Evolutionary conservation across 2,797 vertebrate species (phyloP), one percentile per base, ranked within the genome.

Genomic region (Pseudopleuronectes americanus): DNA sequence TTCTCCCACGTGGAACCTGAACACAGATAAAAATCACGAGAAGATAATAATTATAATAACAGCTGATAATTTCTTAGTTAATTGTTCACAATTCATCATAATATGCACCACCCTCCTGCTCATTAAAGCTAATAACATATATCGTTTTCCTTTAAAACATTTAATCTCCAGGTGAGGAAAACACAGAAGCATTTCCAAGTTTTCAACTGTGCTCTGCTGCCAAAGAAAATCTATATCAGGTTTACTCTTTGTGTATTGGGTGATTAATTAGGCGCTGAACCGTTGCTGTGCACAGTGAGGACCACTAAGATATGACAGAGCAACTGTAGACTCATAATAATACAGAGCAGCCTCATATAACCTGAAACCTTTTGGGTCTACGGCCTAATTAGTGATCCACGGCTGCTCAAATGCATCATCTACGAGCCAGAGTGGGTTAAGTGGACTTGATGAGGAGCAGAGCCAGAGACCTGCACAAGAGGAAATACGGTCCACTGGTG

Each of bases 1-100:
- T 96, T 98, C 93, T 99, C 97, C 98, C 96, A 99, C 0, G 89
- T 84, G 0, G 96, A 95, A 93, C 98, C 98, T 99, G 83, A 51
- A 76, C 60, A 91, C 54, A 71, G 24, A 90, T 84, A 85, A 80
- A 48, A 86, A 45, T 24, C 43, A 45, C 61, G 16, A 68, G 4
- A 73, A 47, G 2, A 75, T 6, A 57, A 8, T n/a, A n/a, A n/a
- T n/a, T n/a, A n/a, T n/a, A n/a, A n/a, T 3, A 41, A 41, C 38
- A 41, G 14, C 9, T 4, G 3, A 41, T 10, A 3, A 14, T 4
- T 41, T 12, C 38, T 41, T 31, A 8, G 28, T 31, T 31, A 2
- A 31, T 31, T 8, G 8, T 31, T 31, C 7, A 31, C 6, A 31
- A 31, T 31, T 8, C 8, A 31, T 1, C 8, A 31, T 8, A 31